Percentiles rank a stretch among this genome's conserved stretches.
phyloP scores from a whole-genome alignment of 2,797 vertebrate species.

The Sebastes cheni region DNA sequence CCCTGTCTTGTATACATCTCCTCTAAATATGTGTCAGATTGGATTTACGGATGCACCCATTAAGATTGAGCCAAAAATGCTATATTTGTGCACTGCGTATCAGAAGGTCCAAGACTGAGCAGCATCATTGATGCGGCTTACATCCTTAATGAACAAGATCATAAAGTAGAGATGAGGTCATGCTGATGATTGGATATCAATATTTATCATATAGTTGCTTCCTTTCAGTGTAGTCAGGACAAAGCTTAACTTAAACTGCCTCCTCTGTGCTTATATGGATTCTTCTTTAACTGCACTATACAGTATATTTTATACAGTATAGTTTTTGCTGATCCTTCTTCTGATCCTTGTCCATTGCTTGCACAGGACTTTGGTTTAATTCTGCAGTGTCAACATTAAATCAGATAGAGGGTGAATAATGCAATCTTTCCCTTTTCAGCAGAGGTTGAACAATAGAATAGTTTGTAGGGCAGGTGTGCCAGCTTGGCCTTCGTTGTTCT shows the following conservation, averaged over 20 bases:
- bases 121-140: not conserved
- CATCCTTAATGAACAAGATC: constrained; percentile 27
- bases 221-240: not conserved
- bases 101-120: not conserved
- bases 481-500: constrained; percentile 53
- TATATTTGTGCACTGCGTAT: not conserved
- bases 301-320: not conserved
- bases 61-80: constrained; percentile 20
- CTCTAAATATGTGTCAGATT: constrained; percentile 9
- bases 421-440: constrained; percentile 49
- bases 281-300: not conserved
- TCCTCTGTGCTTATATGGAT: not conserved
- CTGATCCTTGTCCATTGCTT: constrained; percentile 32
- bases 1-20: not conserved
- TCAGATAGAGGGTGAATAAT: constrained; percentile 50
- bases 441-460: constrained; percentile 58
- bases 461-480: constrained; percentile 70
- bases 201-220: not conserved
- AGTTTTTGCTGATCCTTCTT: constrained; percentile 16
- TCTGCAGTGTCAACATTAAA: constrained; percentile 55
- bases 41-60: constrained; percentile 7
- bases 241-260: not conserved
- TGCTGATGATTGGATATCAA: constrained; percentile 6
- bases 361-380: constrained; percentile 50
- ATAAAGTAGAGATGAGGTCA: not conserved